Evolutionary conservation across 35 echinoderm and acorn worm genomes (phyloP).

Genomic region (Stichopus chloronotus): DNA sequence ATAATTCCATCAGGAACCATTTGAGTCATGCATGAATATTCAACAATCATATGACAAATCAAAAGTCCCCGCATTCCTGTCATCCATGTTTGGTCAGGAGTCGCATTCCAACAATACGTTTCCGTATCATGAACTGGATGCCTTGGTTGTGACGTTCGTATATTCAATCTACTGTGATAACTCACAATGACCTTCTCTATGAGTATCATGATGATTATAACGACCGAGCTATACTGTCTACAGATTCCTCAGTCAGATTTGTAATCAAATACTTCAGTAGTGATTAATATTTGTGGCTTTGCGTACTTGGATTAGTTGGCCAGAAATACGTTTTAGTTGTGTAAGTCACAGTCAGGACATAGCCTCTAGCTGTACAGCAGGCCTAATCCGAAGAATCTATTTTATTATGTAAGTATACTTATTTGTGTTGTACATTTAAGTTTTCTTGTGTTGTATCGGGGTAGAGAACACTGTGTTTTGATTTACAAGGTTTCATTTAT

Average conservation of each 20-base stretch:
- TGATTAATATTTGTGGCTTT: conserved; percentile 50
- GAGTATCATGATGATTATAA: too few species aligned
- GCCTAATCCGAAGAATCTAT: background rate
- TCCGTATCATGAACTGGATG: background rate
- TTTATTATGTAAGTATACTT: conserved; percentile 7
- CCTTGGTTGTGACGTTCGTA: conserved; percentile 47
- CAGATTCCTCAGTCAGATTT: conserved; percentile 12
- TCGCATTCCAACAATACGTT: conserved; percentile 26
- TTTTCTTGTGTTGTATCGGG: conserved; percentile 7
- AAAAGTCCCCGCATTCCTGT: conserved; percentile 55
- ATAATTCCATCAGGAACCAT: background rate
- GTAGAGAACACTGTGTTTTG: conserved; percentile 19
- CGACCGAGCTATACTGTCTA: background rate
- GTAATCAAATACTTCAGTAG: conserved; percentile 10
- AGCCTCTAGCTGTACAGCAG: background rate
- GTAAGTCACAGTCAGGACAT: background rate
- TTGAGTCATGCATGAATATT: conserved; percentile 32
- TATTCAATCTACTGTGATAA: background rate
- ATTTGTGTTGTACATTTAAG: background rate
- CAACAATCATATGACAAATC: conserved; percentile 15
- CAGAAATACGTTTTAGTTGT: background rate
- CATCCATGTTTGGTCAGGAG: conserved; percentile 56
- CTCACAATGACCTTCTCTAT: too few species aligned
- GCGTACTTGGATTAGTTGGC: background rate
- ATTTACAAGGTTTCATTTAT: conserved; percentile 50